Percentiles rank a stretch among this genome's conserved stretches.
Conservation (phyloP, 1,140 invertebrate genomes). For the Drosophila elegans region DNA sequence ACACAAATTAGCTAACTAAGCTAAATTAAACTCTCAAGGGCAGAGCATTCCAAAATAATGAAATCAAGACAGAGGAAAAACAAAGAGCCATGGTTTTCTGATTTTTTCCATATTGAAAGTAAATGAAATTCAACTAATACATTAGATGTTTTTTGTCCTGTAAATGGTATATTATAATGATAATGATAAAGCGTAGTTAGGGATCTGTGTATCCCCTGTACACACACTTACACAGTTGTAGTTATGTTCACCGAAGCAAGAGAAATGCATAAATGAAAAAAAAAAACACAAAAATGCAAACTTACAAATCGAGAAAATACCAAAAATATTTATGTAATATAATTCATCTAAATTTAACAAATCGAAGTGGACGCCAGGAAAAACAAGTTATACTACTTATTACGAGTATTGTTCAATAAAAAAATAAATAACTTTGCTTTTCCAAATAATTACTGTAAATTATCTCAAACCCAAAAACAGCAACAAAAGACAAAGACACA, state of each 20-base stretch:
- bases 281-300: slow-evolving; percentile 29
- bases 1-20: slow-evolving; percentile 29
- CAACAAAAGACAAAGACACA: slow-evolving; percentile 39
- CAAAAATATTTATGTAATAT: slow-evolving; percentile 81
- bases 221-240: slow-evolving; percentile 69
- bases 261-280: slow-evolving; percentile 20
- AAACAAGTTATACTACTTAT: slow-evolving; percentile 59
- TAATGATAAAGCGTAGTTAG: slow-evolving; percentile 67
- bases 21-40: slow-evolving; percentile 12
- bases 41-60: slow-evolving; percentile 22
- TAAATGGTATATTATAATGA: slow-evolving; percentile 74
- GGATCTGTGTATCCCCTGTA: slow-evolving; percentile 58
- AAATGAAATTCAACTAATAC: slow-evolving; percentile 68
- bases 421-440: slow-evolving; percentile 67
- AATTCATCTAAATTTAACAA: slow-evolving; percentile 75
- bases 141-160: slow-evolving; percentile 84
- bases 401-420: slow-evolving; percentile 70
- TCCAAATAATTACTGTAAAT: slow-evolving; percentile 79
- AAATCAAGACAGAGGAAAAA: slow-evolving; percentile 17
- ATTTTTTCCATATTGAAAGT: slow-evolving; percentile 74
- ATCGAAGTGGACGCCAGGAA: slow-evolving; percentile 34
- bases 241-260: slow-evolving; percentile 69
- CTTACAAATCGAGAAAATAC: slow-evolving; percentile 42
- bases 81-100: slow-evolving; percentile 59
- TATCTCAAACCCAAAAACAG: slow-evolving; percentile 59